Evolutionary conservation across 2,888 invertebrate species (phyloP), one percentile per base, ranked within the genome.

Genomic region (Oscheius sp.): DNA sequence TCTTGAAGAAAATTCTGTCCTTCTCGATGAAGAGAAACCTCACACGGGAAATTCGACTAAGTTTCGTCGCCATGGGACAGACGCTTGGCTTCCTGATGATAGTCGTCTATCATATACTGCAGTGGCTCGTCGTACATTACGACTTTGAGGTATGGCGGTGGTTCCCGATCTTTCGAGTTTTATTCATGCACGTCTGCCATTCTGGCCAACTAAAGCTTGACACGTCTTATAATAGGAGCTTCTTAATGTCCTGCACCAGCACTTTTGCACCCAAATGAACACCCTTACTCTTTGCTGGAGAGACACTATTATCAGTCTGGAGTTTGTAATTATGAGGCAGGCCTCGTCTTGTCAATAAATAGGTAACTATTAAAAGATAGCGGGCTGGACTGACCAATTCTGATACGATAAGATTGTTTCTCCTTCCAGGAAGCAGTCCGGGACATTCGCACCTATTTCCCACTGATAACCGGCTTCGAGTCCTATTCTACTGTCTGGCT

Each of bases 401-500:
- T 21, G 13, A 2, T 9, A 53, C n/a, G 7, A 13, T 21, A 21
- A 21, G 21, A 21, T 21, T 21, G 21, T 21, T 21, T 53, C 29
- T 9, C 4, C 10, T 65, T 65, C 13, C 21, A 65, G 65, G 68
- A 68, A 1, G 42, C 51, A 2, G 57, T 53, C 9, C 29, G 50
- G n/a, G 57, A 50, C 35, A 68, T 68, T 35, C 32, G 68, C 32
- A 53, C 53, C 32, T 68, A 55, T 42, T 68, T 55, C 47, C 68
- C 68, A 10, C 32, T 68, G 1, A 50, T 68, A 13, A 68, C 55
- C 13, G 68, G 55, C 33, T 57, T 68, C 68, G 37, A 55, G 21
- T 68, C 68, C 32, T 68, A 68, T 29, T 5, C 53, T 1, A 68
- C 51, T 37, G 53, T 53, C n/a, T 68, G 68, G 68, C n/a, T 68